Base-by-base conservation (phyloP, 2,113 vertebrate species). In the Petaurus breviceps region DNA sequence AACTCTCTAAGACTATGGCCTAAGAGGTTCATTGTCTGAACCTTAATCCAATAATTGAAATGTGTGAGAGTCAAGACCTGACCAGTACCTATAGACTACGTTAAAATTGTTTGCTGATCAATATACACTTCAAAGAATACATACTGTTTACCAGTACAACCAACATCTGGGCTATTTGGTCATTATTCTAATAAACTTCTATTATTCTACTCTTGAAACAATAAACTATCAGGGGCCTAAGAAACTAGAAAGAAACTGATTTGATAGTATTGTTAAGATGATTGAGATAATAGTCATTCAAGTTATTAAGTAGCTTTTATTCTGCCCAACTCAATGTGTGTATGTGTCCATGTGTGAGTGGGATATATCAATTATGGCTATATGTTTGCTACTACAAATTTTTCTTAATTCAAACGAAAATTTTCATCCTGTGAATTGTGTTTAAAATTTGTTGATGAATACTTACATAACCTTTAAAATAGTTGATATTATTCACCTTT, bases 101-200 rank as follows among this genome's bases (percentile, higher is more conserved):
- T 22, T 77, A 43, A 77, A 22, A 43, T 77, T 77, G 68, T 43
- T 43, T 77, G 68, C 37, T 84, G 16, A 23, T 23, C 43, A 43
- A 43, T 84, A 22, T 43, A 84, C 43, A 43, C 7, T 84, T 84
- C n/a, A 84, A 84, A 84, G 6, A 84, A 43, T 8, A 84, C 1
- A 23, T 43, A 43, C n/a, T 8, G 19, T 84, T 84, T 43, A n/a
- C 19, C 7, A 84, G 37, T 43, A 43, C 19, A 23, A 84, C 16
- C 93, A 52, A 51, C 51, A 51, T 97, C 95, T 96, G 47, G 68
- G 91, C 25, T 93, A 93, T 97, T 96, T 97, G 94, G 96, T 97
- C 61, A 96, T 97, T 96, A 94, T 97, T 97, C 96, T 98, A 95
- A 97, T 96, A 95, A 94, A 96, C 97, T 97, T 97, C 96, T 96